Evolutionary conservation across 2,113 vertebrate genomes (phyloP).

Genomic region (Verasper variegatus): DNA sequence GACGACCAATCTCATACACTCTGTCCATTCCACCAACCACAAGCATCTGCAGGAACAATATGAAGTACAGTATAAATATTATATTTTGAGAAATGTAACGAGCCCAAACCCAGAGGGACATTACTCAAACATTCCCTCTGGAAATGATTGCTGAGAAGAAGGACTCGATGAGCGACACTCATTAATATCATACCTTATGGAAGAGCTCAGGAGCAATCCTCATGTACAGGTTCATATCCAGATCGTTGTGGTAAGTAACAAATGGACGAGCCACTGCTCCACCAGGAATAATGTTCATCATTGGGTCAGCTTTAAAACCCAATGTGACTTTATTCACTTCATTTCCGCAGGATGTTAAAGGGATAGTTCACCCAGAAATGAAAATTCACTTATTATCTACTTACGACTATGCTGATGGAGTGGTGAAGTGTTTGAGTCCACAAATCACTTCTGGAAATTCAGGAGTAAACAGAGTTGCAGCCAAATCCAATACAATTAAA

Average conservation of each 20-base stretch:
- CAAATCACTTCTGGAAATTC: no score
- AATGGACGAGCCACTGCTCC: conserved; percentile 96
- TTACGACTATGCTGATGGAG: no score
- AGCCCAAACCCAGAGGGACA: not conserved
- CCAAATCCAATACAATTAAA: no score
- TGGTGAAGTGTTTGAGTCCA: no score
- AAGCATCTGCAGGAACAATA: conserved; percentile 86
- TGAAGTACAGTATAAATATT: not conserved
- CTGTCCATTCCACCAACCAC: conserved; percentile 97
- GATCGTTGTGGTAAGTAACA: conserved; percentile 96
- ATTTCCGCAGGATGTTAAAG: no score
- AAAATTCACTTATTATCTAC: no score
- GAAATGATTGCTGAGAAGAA: not conserved
- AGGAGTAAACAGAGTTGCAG: no score
- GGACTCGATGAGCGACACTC: no score
- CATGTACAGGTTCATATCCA: conserved; percentile 98
- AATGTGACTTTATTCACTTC: no score
- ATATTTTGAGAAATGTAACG: not conserved
- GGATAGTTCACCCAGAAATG: no score
- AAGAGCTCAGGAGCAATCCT: conserved; percentile 98
- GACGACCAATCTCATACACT: conserved; percentile 96
- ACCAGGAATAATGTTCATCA: conserved; percentile 98
- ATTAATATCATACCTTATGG: conserved; percentile 88
- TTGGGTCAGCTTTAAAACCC: no score
- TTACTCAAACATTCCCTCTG: not conserved